Conservation (phyloP, 2,888 invertebrate species). For the Ptilodon capucinus region DNA sequence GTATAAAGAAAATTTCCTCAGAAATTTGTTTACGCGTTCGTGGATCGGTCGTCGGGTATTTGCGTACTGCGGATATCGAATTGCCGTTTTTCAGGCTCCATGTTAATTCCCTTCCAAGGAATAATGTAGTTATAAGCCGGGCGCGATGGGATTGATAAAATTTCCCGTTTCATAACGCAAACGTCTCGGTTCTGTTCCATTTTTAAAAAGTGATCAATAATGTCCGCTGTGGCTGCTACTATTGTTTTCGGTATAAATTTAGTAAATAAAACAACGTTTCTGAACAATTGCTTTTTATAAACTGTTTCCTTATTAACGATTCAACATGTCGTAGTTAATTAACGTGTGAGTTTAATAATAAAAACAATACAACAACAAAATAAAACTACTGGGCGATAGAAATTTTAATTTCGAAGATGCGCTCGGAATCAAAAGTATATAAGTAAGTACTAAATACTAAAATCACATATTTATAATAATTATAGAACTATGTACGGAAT, state of each 20-base stretch:
- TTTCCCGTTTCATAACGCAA: slow-evolving; percentile 17
- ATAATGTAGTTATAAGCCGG: slow-evolving; percentile 28
- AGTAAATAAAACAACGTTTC: slow-evolving; percentile 17
- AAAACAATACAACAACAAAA: not conserved
- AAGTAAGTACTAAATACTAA: too few species aligned
- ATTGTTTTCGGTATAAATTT: slow-evolving; percentile 46
- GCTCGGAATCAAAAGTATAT: not conserved
- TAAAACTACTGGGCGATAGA: too few species aligned
- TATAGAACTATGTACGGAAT: too few species aligned
- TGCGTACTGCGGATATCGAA: slow-evolving; percentile 66
- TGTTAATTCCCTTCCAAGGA: slow-evolving; percentile 45
- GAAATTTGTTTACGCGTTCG: slow-evolving; percentile 74
- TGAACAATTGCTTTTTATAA: slow-evolving; percentile 1
- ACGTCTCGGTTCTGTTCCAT: slow-evolving; percentile 14
- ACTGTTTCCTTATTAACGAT: not conserved
- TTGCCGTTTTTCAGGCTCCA: slow-evolving; percentile 49
- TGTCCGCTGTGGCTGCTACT: too few species aligned
- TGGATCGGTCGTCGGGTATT: slow-evolving; percentile 55
- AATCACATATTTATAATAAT: too few species aligned
- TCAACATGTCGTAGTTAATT: not conserved
- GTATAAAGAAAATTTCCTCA: slow-evolving; percentile 72
- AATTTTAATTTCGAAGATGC: not conserved
- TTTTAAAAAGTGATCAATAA: slow-evolving; percentile 49
- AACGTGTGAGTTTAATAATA: not conserved
- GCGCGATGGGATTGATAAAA: slow-evolving; percentile 14